A percentile compares a stretch with the other conserved stretches of the same genome.
phyloP scores from a whole-genome alignment of 2,888 invertebrate genomes.

The Desoria tigrina region DNA sequence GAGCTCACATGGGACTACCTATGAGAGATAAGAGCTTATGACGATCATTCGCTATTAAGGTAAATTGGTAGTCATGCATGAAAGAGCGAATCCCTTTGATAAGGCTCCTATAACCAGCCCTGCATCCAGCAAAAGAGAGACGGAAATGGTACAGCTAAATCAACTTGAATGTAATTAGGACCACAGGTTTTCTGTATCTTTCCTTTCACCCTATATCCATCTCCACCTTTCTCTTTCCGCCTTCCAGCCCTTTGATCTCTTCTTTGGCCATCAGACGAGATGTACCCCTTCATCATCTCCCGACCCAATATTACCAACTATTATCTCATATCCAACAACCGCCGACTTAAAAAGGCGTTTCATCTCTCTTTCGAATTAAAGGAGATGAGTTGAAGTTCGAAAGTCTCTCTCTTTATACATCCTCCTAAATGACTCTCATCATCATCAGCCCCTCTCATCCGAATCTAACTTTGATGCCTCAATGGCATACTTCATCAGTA shows the following conservation, averaged over 20 bases:
- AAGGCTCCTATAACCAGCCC: background rate
- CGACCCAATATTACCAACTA: background rate
- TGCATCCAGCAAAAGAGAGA: constrained; percentile 21
- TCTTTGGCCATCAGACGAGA: constrained; percentile 30
- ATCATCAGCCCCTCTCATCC: background rate
- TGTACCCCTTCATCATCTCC: constrained; percentile 29
- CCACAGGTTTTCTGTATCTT: constrained; percentile 33
- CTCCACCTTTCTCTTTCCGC: constrained; percentile 36
- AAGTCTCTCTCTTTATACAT: background rate
- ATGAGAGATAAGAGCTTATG: constrained; percentile 19
- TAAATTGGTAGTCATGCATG: constrained; percentile 31
- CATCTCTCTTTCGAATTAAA: constrained; percentile 20
- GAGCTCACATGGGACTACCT: constrained; percentile 16
- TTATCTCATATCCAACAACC: constrained; percentile 9
- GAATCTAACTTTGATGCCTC: background rate
- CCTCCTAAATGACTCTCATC: background rate
- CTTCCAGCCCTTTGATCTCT: constrained; percentile 45
- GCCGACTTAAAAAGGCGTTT: constrained; percentile 31
- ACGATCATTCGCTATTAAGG: constrained; percentile 26
- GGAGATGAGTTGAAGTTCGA: no score
- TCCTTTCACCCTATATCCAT: constrained; percentile 8
- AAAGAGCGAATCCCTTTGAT: constrained; percentile 25
- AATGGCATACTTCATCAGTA: background rate
- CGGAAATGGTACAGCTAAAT: constrained; percentile 28
- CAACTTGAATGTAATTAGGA: constrained; percentile 41